These are phyloP conservation scores for Microctonus brassicae DNA, from an alignment of 2,888 invertebrate genomes.

Conservation along the genomic window DNA sequence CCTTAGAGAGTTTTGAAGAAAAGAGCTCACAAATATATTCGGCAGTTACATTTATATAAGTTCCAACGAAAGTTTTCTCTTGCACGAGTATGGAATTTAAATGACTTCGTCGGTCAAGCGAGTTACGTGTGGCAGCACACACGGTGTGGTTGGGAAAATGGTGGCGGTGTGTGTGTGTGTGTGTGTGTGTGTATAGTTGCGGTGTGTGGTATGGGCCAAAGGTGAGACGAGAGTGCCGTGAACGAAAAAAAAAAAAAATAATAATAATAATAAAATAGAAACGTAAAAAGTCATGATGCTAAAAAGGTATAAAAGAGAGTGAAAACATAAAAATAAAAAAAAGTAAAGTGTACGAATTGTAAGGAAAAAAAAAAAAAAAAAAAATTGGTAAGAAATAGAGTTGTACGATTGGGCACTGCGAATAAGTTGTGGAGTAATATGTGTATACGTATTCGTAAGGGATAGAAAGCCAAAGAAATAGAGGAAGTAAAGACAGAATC, in stretches of 20 bases:
- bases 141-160: neutral
- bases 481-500: slow-evolving; percentile 13
- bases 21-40: slow-evolving; percentile 23
- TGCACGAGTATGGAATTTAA: slow-evolving; percentile 37
- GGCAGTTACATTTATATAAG: slow-evolving; percentile 25
- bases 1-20: slow-evolving; percentile 25
- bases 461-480: slow-evolving; percentile 37
- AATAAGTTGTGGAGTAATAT: slow-evolving; percentile 21
- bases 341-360: neutral
- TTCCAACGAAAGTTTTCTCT: slow-evolving; percentile 44
- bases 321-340: slow-evolving; percentile 3
- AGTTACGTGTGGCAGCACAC: slow-evolving; percentile 23
- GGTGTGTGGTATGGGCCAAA: slow-evolving; percentile 10
- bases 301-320: slow-evolving; percentile 17
- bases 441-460: slow-evolving; percentile 12
- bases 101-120: slow-evolving; percentile 33
- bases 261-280: neutral
- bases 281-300: slow-evolving; percentile 13
- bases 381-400: slow-evolving; percentile 26
- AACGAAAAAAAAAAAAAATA: neutral
- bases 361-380: slow-evolving; percentile 29
- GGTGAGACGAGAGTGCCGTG: neutral
- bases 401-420: slow-evolving; percentile 27
- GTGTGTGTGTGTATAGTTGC: neutral
- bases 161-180: neutral